phyloP scores from a whole-genome alignment of 2,888 invertebrate genomes.

The Lomographa bimaculata region DNA sequence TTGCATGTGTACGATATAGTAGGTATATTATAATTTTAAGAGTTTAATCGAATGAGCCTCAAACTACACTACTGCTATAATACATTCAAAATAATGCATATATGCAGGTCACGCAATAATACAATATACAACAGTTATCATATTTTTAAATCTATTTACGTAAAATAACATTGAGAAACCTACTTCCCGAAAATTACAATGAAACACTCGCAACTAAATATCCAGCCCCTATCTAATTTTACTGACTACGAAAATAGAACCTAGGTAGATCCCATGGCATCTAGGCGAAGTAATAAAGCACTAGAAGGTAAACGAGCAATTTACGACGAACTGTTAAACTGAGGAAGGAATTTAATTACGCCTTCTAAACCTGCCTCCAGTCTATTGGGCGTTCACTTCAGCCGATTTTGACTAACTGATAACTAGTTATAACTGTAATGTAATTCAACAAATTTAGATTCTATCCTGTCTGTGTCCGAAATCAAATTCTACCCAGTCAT shows the following conservation, averaged over 20 bases:
- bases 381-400: slow-evolving; percentile 10
- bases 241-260: background rate
- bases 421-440: slow-evolving; percentile 13
- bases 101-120: too few relatives aligned
- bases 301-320: slow-evolving; percentile 20
- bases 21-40: too few relatives aligned
- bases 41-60: too few relatives aligned
- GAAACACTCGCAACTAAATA: too few relatives aligned
- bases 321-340: slow-evolving; percentile 5
- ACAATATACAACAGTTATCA: too few relatives aligned
- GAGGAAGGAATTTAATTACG: slow-evolving; percentile 19
- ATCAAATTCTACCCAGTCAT: background rate
- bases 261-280: background rate
- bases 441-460: too few relatives aligned
- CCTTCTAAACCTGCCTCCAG: slow-evolving; percentile 3
- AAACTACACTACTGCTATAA: too few relatives aligned
- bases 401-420: slow-evolving; percentile 10
- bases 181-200: too few relatives aligned
- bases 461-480: slow-evolving; percentile 1
- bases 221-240: background rate
- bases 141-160: too few relatives aligned
- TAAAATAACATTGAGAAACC: too few relatives aligned
- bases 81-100: too few relatives aligned
- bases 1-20: too few relatives aligned
- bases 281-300: slow-evolving; percentile 5